Conservation (phyloP, 2,113 vertebrate genomes). For the Jaculus jaculus region DNA sequence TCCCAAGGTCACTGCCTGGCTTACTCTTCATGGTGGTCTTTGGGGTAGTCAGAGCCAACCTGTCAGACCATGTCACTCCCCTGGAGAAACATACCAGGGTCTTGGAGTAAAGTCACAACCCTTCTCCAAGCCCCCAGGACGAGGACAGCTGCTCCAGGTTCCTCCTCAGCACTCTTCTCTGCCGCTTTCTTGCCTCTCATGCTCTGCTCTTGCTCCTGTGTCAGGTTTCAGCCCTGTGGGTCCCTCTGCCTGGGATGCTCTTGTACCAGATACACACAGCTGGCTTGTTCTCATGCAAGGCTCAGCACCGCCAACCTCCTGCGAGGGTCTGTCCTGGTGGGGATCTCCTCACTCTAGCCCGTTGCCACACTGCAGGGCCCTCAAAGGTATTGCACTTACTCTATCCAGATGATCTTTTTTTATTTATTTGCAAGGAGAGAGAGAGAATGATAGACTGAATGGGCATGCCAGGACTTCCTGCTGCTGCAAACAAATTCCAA, state of each 20-base stretch:
- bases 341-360: too few species aligned
- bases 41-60: not conserved
- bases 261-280: not conserved
- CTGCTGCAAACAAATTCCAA: too few species aligned
- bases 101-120: not conserved
- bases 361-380: not conserved
- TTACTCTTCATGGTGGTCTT: not conserved
- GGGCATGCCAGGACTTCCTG: too few species aligned
- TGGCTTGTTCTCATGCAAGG: not conserved
- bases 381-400: not conserved
- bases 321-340: too few species aligned
- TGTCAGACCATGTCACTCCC: too few species aligned
- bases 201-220: not conserved
- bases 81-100: not conserved
- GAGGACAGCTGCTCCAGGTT: too few species aligned
- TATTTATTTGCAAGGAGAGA: too few species aligned
- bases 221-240: not conserved
- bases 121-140: not conserved
- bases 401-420: not conserved
- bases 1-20: too few species aligned
- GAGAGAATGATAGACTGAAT: too few species aligned
- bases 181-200: accelerated
- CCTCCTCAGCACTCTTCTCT: not conserved
- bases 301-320: not conserved
- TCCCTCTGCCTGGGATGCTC: not conserved